phyloP scores from a whole-genome alignment of 64 coral and sea anemone species.

The Pocillopora damicornis region DNA sequence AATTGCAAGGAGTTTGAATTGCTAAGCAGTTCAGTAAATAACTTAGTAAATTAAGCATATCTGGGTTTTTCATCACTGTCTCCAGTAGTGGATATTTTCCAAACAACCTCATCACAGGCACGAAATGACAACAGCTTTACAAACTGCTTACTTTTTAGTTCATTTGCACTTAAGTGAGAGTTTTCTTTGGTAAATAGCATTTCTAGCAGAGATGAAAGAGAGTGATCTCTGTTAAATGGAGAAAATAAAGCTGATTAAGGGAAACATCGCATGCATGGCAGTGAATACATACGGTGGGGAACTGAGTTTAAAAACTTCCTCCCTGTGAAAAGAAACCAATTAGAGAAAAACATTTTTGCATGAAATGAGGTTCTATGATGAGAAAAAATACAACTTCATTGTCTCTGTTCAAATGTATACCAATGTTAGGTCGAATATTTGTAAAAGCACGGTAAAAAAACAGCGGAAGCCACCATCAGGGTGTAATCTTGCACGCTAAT shows the following conservation, averaged over 20 bases:
- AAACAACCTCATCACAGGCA: constrained; percentile 5
- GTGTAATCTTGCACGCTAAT: background rate
- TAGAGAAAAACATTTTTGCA: background rate
- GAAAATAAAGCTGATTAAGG: background rate
- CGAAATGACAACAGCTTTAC: constrained; percentile 9
- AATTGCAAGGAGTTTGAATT: constrained; percentile 35
- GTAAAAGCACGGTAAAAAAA: background rate
- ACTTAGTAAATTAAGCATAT: constrained; percentile 39
- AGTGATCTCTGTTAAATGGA: background rate
- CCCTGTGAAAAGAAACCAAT: background rate
- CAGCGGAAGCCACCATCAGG: background rate
- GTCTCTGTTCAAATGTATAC: background rate
- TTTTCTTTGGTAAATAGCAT: constrained; percentile 2
- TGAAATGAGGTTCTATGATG: background rate
- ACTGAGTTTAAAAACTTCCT: background rate
- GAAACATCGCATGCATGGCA: background rate
- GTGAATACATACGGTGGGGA: background rate
- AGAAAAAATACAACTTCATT: background rate
- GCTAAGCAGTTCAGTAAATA: constrained; percentile 36
- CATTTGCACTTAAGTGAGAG: constrained; percentile 9
- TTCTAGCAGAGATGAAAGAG: background rate
- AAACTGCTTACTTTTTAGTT: constrained; percentile 24
- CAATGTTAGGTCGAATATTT: background rate
- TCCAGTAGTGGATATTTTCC: background rate
- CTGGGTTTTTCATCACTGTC: background rate